Evolutionary conservation across 2,113 vertebrate species (phyloP).

Genomic region (Lampris megalopsis): DNA sequence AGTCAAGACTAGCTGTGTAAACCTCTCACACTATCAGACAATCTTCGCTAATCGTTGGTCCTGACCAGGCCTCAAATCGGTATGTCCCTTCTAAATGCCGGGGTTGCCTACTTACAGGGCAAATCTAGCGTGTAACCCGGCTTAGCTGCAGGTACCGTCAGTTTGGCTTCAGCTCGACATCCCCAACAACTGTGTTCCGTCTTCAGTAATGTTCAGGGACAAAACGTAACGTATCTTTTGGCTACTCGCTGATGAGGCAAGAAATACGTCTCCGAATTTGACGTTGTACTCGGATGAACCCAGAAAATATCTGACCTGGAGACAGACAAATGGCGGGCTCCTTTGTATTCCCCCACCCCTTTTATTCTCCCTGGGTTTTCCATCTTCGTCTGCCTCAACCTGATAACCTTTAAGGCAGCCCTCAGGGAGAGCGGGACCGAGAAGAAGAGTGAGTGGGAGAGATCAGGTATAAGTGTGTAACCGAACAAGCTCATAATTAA

Average conservation of each 20-base stretch:
- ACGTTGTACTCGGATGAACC: constrained; percentile 57
- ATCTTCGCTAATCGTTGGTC: too few species aligned
- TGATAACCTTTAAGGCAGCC: constrained; percentile 59
- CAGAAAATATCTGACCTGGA: constrained; percentile 37
- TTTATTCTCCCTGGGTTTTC: constrained; percentile 48
- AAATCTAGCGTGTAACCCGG: too few species aligned
- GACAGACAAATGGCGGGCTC: constrained; percentile 64
- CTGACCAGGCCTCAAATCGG: too few species aligned
- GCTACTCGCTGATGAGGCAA: constrained; percentile 43
- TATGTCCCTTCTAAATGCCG: too few species aligned
- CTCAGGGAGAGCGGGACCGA: neutral
- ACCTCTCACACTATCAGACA: too few species aligned
- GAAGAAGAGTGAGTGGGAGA: neutral
- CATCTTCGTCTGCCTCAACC: constrained; percentile 62
- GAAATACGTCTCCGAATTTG: constrained; percentile 48
- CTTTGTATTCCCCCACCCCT: constrained; percentile 38
- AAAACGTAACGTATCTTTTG: neutral
- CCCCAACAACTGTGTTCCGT: too few species aligned
- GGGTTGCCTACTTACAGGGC: too few species aligned
- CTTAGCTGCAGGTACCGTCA: too few species aligned
- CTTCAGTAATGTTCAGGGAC: too few species aligned
- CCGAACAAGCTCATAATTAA: constrained; percentile 1
- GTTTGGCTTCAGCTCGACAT: too few species aligned
- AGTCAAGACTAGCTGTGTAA: too few species aligned
- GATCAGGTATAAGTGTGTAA: constrained; percentile 20